Percentiles rank a stretch among this genome's conserved stretches.
Conservation (phyloP, 2,113 vertebrate genomes). For the Empidonax traillii region DNA sequence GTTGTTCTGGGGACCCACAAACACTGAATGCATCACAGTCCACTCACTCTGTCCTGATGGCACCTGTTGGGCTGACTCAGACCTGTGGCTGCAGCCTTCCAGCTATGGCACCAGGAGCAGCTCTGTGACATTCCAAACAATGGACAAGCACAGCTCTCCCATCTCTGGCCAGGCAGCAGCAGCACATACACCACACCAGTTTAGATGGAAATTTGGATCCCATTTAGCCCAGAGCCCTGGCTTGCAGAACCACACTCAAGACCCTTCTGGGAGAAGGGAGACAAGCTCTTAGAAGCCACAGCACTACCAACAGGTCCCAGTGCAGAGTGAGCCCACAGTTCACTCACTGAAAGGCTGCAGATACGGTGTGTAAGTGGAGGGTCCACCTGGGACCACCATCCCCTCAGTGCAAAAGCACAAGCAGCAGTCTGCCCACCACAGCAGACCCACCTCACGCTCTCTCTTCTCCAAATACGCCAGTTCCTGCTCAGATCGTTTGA, state of each 20-base stretch:
- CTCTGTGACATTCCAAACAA: background rate
- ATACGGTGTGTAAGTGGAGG: background rate
- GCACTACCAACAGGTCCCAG: background rate
- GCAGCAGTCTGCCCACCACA: background rate
- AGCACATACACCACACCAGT: background rate
- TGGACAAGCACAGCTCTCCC: background rate
- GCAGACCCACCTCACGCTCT: conserved; percentile 81
- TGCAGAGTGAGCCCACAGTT: background rate
- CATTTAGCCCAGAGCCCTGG: background rate
- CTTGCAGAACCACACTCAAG: background rate
- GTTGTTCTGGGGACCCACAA: background rate
- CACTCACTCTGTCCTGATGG: background rate
- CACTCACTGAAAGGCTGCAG: background rate
- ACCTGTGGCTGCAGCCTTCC: background rate
- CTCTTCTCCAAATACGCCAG: conserved; percentile 92
- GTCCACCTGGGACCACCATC: background rate
- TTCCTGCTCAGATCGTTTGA: conserved; percentile 92
- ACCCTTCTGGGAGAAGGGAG: background rate
- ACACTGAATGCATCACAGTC: background rate
- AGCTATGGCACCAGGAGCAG: background rate
- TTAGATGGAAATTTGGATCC: background rate
- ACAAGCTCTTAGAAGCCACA: background rate
- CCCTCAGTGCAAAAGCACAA: background rate
- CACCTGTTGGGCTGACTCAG: background rate
- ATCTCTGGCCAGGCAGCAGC: background rate